Conservation (phyloP, 1,140 invertebrate genomes). For the Ruditapes philippinarum region DNA sequence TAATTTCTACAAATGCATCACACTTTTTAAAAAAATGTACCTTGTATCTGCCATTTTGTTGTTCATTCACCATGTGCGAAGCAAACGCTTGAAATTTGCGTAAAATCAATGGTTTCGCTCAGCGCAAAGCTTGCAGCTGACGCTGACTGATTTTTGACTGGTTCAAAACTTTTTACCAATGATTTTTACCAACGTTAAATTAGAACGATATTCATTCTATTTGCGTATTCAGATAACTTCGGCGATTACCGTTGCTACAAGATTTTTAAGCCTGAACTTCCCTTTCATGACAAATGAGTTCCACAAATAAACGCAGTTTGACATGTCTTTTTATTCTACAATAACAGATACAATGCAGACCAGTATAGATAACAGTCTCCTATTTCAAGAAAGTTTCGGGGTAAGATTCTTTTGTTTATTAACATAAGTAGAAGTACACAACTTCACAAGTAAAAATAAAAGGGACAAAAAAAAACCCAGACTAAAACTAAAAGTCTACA, state of each 20-base stretch:
- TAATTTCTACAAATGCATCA: too few species aligned
- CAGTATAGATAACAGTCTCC: not conserved
- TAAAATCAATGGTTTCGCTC: not conserved
- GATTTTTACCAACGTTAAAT: too few species aligned
- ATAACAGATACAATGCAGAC: constrained; percentile 7
- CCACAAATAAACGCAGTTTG: not conserved
- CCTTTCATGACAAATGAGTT: too few species aligned
- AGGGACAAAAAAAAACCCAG: too few species aligned
- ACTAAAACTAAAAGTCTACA: too few species aligned
- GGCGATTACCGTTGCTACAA: not conserved
- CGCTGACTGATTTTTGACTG: not conserved
- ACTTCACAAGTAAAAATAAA: too few species aligned
- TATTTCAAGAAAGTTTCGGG: constrained; percentile 8
- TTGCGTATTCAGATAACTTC: not conserved
- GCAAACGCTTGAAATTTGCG: constrained; percentile 37
- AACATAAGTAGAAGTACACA: too few species aligned
- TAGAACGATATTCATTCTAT: too few species aligned
- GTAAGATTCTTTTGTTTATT: too few species aligned
- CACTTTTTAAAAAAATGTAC: constrained; percentile 18
- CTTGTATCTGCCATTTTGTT: constrained; percentile 53
- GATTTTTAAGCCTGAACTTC: too few species aligned
- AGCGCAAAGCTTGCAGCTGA: not conserved
- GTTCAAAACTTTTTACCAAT: too few species aligned
- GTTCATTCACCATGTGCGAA: constrained; percentile 53
- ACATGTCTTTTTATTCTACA: constrained; percentile 7